These are phyloP conservation scores for Rhingia rostrata DNA, from an alignment of 2,888 invertebrate genomes.

Conservation along the genomic window DNA sequence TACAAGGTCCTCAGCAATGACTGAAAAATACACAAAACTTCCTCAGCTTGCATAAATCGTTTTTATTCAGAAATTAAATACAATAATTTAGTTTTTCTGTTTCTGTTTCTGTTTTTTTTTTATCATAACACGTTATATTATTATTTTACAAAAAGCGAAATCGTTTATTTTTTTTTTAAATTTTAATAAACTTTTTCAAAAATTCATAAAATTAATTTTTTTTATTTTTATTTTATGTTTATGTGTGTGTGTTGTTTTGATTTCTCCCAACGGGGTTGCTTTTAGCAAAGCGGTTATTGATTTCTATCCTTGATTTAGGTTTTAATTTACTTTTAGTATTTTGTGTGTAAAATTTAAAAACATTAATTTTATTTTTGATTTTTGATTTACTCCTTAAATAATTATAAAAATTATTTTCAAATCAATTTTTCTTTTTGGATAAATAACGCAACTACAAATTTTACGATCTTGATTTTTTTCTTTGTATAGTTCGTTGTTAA, in stretches of 20 bases:
- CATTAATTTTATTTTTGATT: constrained; percentile 66
- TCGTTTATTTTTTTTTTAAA: constrained; percentile 39
- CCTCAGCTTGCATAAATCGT: constrained; percentile 68
- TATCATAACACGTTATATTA: constrained; percentile 52
- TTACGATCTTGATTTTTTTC: constrained; percentile 13
- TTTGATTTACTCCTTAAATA: constrained; percentile 13
- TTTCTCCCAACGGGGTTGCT: constrained; percentile 69
- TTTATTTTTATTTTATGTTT: constrained; percentile 71
- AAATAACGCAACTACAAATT: constrained; percentile 62
- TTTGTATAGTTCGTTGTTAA: constrained; percentile 72
- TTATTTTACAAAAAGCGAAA: constrained; percentile 73
- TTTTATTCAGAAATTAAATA: constrained; percentile 68
- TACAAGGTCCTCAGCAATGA: background rate
- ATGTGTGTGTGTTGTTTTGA: constrained; percentile 72
- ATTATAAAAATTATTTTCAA: constrained; percentile 52
- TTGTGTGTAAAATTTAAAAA: constrained; percentile 77
- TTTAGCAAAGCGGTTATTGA: constrained; percentile 65
- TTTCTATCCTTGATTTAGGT: constrained; percentile 25
- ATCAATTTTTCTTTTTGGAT: constrained; percentile 38
- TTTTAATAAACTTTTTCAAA: constrained; percentile 16
- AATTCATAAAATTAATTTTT: constrained; percentile 30
- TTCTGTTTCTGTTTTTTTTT: constrained; percentile 18
- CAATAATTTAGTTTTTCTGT: constrained; percentile 31
- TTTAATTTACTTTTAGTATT: constrained; percentile 71
- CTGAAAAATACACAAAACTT: background rate